Percentiles rank a stretch among this genome's conserved stretches.
Evolutionary conservation across 2,888 invertebrate genomes (phyloP).

Genomic region (Limnephilus marmoratus): DNA sequence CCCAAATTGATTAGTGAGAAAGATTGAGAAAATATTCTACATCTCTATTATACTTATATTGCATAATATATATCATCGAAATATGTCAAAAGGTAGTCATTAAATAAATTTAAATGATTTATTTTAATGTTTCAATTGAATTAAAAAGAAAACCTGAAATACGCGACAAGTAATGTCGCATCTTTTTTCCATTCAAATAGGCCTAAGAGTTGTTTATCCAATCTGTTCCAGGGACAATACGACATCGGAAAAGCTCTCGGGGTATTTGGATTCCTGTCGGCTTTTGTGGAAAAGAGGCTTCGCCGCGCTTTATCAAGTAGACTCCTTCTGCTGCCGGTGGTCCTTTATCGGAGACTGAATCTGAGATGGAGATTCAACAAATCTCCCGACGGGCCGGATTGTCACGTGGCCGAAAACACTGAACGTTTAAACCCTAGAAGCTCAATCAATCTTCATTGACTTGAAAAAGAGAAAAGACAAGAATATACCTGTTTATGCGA

Average conservation of each 20-base stretch:
- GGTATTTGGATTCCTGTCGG: neutral
- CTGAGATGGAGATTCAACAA: slow-evolving; percentile 35
- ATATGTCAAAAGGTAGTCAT: too few species aligned
- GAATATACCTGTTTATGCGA: too few species aligned
- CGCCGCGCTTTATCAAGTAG: slow-evolving; percentile 19
- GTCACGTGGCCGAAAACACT: slow-evolving; percentile 36
- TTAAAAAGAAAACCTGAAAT: neutral
- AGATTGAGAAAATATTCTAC: too few species aligned
- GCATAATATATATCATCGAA: too few species aligned
- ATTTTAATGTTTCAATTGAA: neutral
- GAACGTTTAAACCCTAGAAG: neutral
- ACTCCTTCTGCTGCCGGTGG: neutral
- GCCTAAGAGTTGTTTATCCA: slow-evolving; percentile 20
- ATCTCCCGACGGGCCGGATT: slow-evolving; percentile 9
- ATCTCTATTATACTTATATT: too few species aligned
- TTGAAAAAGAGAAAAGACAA: too few species aligned
- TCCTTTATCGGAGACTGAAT: slow-evolving; percentile 9
- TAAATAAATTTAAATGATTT: too few species aligned
- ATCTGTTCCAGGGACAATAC: neutral
- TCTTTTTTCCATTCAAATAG: neutral
- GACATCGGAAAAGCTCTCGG: slow-evolving; percentile 12
- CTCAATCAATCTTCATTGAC: neutral
- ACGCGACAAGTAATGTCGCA: neutral
- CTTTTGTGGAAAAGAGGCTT: slow-evolving; percentile 21
- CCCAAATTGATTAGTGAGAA: too few species aligned